phyloP scores from a whole-genome alignment of 2,888 invertebrate species.

The Mythimna albipuncta region DNA sequence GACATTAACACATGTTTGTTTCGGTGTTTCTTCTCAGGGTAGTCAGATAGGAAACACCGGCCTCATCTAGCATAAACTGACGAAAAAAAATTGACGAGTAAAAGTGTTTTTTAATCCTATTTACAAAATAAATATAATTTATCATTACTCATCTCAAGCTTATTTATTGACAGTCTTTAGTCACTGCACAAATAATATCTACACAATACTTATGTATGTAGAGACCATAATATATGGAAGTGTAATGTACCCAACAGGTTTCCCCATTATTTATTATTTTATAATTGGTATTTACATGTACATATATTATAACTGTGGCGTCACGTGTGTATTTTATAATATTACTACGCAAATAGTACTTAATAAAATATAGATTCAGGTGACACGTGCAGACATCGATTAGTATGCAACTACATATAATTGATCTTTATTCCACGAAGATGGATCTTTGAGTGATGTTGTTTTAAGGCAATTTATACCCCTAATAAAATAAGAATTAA shows the following conservation, averaged over 20 bases:
- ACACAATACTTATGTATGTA: neutral
- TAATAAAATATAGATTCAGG: slow-evolving; percentile 8
- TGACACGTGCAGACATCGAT: slow-evolving; percentile 39
- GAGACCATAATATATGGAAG: slow-evolving; percentile 10
- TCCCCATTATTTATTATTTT: slow-evolving; percentile 21
- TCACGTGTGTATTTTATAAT: neutral
- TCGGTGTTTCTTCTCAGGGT: no score
- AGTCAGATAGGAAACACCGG: no score
- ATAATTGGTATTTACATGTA: slow-evolving; percentile 2
- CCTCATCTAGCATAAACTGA: no score
- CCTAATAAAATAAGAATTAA: neutral
- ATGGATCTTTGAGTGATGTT: neutral
- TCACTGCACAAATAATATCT: neutral
- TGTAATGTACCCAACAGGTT: slow-evolving; percentile 7
- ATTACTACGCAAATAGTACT: neutral
- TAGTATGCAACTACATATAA: neutral
- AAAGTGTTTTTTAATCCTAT: no score
- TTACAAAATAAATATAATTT: no score
- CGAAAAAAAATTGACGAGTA: no score
- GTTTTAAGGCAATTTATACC: neutral
- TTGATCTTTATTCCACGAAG: slow-evolving; percentile 4
- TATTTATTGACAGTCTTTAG: neutral
- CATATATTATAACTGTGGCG: neutral
- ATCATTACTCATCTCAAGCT: neutral
- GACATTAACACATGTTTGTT: no score